phyloP scores from a whole-genome alignment of 1,140 invertebrate genomes.

The Drosophila pectinifera region DNA sequence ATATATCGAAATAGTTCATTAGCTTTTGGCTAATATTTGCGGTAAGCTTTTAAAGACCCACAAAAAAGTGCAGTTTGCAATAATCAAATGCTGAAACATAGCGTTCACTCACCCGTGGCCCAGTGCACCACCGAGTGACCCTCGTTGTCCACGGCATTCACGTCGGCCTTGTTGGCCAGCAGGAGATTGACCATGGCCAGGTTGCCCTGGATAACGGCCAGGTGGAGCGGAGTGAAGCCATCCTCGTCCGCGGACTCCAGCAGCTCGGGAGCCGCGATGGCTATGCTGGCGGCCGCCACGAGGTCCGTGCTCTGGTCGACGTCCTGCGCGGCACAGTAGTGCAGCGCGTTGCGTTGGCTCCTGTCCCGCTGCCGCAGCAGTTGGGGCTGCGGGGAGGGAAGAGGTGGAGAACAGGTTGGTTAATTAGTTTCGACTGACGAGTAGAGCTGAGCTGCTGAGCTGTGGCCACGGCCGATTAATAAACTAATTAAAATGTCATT shows the following conservation, averaged over 20 bases:
- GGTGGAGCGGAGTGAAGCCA: constrained; percentile 96
- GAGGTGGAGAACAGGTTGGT: background rate
- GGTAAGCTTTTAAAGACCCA: background rate
- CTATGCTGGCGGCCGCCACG: constrained; percentile 87
- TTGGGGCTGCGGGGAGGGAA: constrained; percentile 86
- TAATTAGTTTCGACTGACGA: constrained; percentile 37
- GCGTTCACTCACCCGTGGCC: constrained; percentile 93
- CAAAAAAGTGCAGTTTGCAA: background rate
- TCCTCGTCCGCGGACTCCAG: constrained; percentile 94
- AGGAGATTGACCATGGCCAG: constrained; percentile 92
- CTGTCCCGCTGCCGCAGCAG: constrained; percentile 90
- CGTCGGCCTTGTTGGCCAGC: constrained; percentile 92
- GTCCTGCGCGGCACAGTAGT: constrained; percentile 91
- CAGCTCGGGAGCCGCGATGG: constrained; percentile 90
- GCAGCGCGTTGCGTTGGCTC: constrained; percentile 94
- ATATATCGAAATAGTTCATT: background rate
- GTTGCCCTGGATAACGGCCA: constrained; percentile 96
- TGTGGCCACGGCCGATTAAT: constrained; percentile 61
- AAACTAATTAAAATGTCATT: constrained; percentile 84
- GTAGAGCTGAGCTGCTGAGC: no score
- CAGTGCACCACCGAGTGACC: constrained; percentile 98
- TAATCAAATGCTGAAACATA: constrained; percentile 1
- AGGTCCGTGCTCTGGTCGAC: constrained; percentile 87
- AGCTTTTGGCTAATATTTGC: background rate
- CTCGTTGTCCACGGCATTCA: constrained; percentile 95